A percentile compares a stretch with the other conserved stretches of the same genome.
Evolutionary conservation across 2,797 vertebrate genomes (phyloP).

Genomic region (Rhabdophis nuchalis): DNA sequence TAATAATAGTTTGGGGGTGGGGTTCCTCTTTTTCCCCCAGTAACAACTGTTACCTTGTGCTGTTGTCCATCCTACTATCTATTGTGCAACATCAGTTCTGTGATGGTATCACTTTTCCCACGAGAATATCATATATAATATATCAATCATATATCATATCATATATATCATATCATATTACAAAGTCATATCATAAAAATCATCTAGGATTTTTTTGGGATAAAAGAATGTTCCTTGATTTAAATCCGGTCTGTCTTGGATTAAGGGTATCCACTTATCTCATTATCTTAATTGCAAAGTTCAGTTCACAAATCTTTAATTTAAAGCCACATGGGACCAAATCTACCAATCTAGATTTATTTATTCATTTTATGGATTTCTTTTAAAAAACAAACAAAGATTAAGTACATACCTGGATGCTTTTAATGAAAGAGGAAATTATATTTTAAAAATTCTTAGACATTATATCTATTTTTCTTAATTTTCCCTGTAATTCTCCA

Average conservation of each 20-base stretch:
- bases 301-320: background rate
- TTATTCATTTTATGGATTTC: slow-evolving; percentile 19
- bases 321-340: background rate
- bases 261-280: background rate
- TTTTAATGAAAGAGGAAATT: background rate
- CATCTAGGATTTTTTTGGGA: background rate
- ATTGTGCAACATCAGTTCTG: background rate
- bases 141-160: background rate
- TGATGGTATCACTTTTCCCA: background rate
- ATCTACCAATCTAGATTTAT: slow-evolving; percentile 33
- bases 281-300: background rate
- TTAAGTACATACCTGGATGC: background rate
- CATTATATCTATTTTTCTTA: background rate
- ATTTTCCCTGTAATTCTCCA: slow-evolving; percentile 19
- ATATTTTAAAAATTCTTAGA: background rate
- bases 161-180: background rate
- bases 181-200: background rate
- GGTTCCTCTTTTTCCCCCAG: background rate
- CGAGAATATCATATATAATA: background rate
- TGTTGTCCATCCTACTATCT: background rate
- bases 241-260: background rate
- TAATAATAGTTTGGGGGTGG: background rate
- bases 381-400: background rate
- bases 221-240: background rate
- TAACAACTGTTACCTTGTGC: background rate